Percentiles rank a stretch among this genome's conserved stretches.
These are phyloP conservation scores for Saturnia japonica DNA, from an alignment of 2,888 invertebrate genomes.

Conservation along the genomic window DNA sequence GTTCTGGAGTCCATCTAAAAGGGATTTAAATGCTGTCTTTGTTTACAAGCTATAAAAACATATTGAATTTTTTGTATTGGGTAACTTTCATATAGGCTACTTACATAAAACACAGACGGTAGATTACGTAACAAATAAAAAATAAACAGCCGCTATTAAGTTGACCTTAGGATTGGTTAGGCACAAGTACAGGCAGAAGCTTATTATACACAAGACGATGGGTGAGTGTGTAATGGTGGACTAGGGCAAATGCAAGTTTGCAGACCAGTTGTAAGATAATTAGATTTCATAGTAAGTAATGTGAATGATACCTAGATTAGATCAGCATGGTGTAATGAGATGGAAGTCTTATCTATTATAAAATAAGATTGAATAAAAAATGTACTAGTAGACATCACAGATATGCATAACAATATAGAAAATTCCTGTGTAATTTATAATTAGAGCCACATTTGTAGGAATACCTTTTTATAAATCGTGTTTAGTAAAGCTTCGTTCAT, in stretches of 20 bases:
- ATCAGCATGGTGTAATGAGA: no score
- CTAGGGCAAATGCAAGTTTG: background rate
- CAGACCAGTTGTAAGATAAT: background rate
- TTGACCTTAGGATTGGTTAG: no score
- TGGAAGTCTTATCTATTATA: background rate
- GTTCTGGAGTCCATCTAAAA: background rate
- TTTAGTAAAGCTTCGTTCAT: background rate
- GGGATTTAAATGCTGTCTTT: no score
- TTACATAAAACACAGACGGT: no score
- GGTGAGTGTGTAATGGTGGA: no score
- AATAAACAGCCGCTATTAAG: no score
- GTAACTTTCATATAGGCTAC: no score
- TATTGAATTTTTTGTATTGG: background rate
- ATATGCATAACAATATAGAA: background rate
- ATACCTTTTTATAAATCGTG: background rate
- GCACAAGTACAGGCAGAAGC: no score
- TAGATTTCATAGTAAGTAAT: background rate
- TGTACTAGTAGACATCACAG: background rate
- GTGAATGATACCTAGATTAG: background rate
- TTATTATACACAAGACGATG: no score
- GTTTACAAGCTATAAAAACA: background rate
- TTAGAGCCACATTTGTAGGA: background rate
- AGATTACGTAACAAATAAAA: no score
- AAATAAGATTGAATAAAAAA: background rate
- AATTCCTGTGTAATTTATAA: background rate